phyloP scores from a whole-genome alignment of 1,140 invertebrate species.

The Epicauta chinensis region DNA sequence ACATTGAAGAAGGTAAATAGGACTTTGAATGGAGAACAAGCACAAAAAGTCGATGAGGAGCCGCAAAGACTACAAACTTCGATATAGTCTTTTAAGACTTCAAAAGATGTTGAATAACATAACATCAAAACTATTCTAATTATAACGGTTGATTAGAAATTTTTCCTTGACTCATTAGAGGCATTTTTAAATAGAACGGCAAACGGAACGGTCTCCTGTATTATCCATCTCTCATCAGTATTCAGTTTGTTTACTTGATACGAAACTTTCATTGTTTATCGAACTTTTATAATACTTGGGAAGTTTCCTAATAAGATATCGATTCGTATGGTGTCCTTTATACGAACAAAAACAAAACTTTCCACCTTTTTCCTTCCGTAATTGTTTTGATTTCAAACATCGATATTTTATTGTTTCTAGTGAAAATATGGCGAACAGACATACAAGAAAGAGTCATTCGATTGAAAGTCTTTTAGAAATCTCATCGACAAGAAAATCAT shows the following conservation, averaged over 20 bases:
- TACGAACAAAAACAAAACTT: neutral
- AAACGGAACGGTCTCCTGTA: neutral
- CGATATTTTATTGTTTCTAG: conserved; percentile 27
- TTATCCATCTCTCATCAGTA: conserved; percentile 32
- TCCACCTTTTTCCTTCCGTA: neutral
- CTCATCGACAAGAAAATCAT: conserved; percentile 20
- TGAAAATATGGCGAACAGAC: conserved; percentile 28
- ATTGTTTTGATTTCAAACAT: conserved; percentile 5
- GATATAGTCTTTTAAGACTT: neutral
- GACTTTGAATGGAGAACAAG: conserved; percentile 3
- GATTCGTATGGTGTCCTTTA: conserved; percentile 20
- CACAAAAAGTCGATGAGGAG: conserved; percentile 9
- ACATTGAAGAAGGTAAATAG: conserved; percentile 3
- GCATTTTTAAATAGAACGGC: neutral
- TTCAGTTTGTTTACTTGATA: conserved; percentile 37
- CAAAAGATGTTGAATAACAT: neutral
- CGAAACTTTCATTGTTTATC: conserved; percentile 37
- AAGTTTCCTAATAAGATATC: conserved; percentile 38
- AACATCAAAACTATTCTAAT: neutral
- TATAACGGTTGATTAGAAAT: conserved; percentile 22
- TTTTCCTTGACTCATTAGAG: neutral
- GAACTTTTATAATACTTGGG: conserved; percentile 34
- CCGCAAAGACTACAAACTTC: neutral
- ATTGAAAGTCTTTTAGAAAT: conserved; percentile 30
- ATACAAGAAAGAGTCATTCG: conserved; percentile 34